These are phyloP conservation scores for Muscina levida DNA, from an alignment of 2,888 invertebrate genomes.

Conservation along the genomic window DNA sequence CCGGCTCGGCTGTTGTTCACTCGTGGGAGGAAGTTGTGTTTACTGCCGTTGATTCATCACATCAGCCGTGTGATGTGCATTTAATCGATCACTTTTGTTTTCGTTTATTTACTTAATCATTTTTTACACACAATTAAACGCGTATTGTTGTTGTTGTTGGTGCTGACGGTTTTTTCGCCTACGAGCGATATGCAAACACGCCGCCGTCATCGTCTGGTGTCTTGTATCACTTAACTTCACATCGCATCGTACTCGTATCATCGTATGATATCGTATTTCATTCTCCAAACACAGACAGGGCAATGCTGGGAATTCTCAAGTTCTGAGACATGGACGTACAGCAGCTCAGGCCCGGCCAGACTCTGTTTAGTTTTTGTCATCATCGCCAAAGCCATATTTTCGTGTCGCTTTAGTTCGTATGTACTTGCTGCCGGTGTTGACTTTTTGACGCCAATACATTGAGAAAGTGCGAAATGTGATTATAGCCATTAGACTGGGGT, in stretches of 20 bases:
- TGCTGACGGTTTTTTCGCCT: neutral
- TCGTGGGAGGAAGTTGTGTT: conserved; percentile 20
- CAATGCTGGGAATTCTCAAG: conserved; percentile 65
- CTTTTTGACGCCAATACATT: neutral
- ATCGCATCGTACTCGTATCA: conserved; percentile 10
- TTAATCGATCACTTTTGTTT: conserved; percentile 68
- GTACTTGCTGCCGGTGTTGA: neutral
- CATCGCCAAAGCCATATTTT: conserved; percentile 16
- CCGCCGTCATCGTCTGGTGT: neutral
- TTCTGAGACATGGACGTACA: conserved; percentile 28
- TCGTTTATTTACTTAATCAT: conserved; percentile 61
- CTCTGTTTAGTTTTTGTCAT: conserved; percentile 35
- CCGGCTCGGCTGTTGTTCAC: too few species aligned
- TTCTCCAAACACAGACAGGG: conserved; percentile 49
- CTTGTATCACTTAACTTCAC: neutral
- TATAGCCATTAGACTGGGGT: neutral
- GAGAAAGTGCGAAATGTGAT: conserved; percentile 17
- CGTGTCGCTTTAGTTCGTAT: conserved; percentile 4
- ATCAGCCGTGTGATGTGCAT: conserved; percentile 53
- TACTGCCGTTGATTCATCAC: too few species aligned
- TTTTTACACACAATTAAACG: conserved; percentile 59
- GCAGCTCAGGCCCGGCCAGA: conserved; percentile 35
- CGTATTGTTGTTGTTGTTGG: neutral
- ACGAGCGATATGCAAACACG: neutral
- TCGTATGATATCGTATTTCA: conserved; percentile 50